A percentile compares a stretch with the other conserved stretches of the same genome.
Conservation (phyloP, 2,113 vertebrate species). For the Orcinus orca region DNA sequence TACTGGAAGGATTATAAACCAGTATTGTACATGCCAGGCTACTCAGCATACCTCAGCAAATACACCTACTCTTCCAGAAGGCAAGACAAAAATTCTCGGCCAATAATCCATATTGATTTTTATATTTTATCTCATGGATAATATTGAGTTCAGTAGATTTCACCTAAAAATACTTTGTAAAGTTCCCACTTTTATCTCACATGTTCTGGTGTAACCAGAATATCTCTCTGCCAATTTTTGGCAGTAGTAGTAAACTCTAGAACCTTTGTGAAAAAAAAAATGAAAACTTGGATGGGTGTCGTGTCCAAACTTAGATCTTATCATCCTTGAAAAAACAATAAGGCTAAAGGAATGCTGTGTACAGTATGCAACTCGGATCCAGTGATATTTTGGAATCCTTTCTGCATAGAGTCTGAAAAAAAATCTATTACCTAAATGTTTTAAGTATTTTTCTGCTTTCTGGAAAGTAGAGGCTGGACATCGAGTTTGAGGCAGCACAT, state of each 20-base stretch:
- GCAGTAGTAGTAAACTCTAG: neutral
- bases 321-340: neutral
- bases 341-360: neutral
- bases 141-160: neutral
- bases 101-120: neutral
- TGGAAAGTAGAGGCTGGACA: neutral
- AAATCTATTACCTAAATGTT: neutral
- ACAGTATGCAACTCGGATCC: neutral
- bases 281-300: neutral
- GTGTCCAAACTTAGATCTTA: constrained; percentile 18
- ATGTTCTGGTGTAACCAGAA: neutral
- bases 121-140: neutral
- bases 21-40: neutral
- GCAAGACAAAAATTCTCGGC: neutral
- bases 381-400: neutral
- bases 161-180: constrained; percentile 27
- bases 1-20: neutral
- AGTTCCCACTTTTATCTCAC: neutral
- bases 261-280: neutral
- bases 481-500: neutral
- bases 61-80: neutral
- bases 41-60: neutral
- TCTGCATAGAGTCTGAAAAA: neutral
- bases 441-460: neutral
- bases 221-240: neutral